Evolutionary conservation across 2,888 invertebrate species (phyloP), one percentile per base, ranked within the genome.

Genomic region (Melikaiella ostensackeni): DNA sequence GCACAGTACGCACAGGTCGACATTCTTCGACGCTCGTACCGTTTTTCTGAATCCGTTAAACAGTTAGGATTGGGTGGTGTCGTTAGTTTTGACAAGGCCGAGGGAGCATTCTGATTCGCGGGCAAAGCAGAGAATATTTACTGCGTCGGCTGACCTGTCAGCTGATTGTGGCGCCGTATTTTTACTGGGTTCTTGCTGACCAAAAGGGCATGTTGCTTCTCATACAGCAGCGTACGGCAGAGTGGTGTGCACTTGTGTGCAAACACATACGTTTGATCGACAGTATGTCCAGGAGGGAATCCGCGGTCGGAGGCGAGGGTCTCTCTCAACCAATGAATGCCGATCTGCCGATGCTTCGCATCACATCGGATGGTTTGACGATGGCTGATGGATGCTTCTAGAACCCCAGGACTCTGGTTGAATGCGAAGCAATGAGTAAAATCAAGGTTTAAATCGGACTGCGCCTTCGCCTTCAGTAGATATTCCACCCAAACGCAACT

Each of bases 351-450:
- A 90, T 90, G 90, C 88, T 88, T 87, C 85, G 80, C 66, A 66
- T 66, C 66, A 27, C 66, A 66, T 70, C 19, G 85, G 91, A 89
- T 89, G 91, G 90, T 91, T 91, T 91, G 91, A 91, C 91, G 91
- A 91, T 89, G 85, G 86, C 91, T 91, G 91, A 91, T 91, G 91
- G 91, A 91, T 91, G 91, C 91, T 86, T 86, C 50, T 79, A 81
- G 81, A 82, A 82, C 82, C 80, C 81, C 79, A 79, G 84, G 80
- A 77, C 89, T 87, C 83, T 85, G 85, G 85, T 84, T 83, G 84
- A 84, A 86, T 84, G 85, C 86, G 84, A 81, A 84, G 86, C 88
- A 89, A 90, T 88, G 87, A 88, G 88, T 88, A 88, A 89, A 89
- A 90, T 90, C 90, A 86, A 86, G 86, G 87, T 89, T 90, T 88